A percentile compares a stretch with the other conserved stretches of the same genome.
Conservation (phyloP, 2,113 vertebrate genomes). For the Crotalus horridus region DNA sequence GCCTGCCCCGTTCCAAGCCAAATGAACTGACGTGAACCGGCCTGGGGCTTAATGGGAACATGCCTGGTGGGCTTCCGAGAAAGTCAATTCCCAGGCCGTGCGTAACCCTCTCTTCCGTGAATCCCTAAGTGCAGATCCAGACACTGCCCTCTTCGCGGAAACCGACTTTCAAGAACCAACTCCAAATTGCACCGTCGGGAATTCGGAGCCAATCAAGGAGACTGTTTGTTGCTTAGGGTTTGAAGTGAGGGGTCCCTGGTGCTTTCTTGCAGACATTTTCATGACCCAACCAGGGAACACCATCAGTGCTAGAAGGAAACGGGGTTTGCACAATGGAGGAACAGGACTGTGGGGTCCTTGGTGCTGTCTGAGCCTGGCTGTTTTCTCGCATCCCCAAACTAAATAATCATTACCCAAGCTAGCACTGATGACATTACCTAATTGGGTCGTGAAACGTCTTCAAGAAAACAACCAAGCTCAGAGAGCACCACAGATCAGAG, state of each 20-base stretch:
- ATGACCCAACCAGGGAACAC: background rate
- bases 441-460: no score
- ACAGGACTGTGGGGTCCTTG: no score
- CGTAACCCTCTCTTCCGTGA: slow-evolving; percentile 57
- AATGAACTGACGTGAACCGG: slow-evolving; percentile 43
- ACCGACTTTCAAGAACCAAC: fast-evolving
- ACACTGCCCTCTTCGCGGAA: background rate
- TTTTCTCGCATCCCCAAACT: no score
- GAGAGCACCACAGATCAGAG: no score
- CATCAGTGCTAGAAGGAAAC: no score
- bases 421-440: background rate
- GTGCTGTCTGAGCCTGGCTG: no score
- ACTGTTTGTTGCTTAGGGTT: background rate
- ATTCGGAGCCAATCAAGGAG: slow-evolving; percentile 1
- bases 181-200: background rate
- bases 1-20: slow-evolving; percentile 28
- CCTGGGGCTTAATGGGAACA: slow-evolving; percentile 31
- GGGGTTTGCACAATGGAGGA: no score
- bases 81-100: slow-evolving; percentile 62
- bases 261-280: background rate
- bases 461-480: no score
- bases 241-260: background rate
- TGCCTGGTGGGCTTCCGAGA: slow-evolving; percentile 46
- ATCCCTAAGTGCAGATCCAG: slow-evolving; percentile 43
- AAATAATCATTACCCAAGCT: no score